A percentile compares a stretch with the other conserved stretches of the same genome.
Conservation (phyloP, 2,888 invertebrate species). For the Operophtera brumata region DNA sequence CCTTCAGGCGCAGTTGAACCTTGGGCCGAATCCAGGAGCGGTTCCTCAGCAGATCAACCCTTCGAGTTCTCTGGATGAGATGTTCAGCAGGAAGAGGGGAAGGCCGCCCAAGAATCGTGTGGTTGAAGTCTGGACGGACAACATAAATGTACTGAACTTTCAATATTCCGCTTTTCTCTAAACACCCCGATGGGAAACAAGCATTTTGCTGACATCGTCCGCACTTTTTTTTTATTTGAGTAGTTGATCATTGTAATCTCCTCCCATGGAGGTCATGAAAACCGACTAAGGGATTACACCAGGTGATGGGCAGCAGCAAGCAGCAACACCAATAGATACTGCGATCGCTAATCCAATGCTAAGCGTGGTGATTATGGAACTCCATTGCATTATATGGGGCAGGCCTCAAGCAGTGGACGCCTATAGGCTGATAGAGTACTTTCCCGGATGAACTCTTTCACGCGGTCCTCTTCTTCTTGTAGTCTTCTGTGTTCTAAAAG, state of each 20-base stretch:
- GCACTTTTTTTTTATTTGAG: neutral
- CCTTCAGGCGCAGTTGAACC: conserved; percentile 67
- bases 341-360: no score
- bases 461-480: neutral
- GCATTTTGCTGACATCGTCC: no score
- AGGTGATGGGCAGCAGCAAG: no score
- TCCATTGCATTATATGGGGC: no score
- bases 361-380: no score
- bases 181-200: neutral
- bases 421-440: no score
- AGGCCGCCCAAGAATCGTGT: conserved; percentile 98
- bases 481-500: no score
- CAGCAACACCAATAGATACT: no score
- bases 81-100: conserved; percentile 95
- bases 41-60: conserved; percentile 70
- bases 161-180: neutral
- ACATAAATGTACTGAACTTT: conserved; percentile 76
- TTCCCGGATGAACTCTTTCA: neutral
- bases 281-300: no score
- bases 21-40: conserved; percentile 62
- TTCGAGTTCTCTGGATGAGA: conserved; percentile 91
- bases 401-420: no score
- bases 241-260: no score
- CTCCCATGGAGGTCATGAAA: no score
- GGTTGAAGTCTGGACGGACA: conserved; percentile 94